phyloP scores from a whole-genome alignment of 2,113 vertebrate genomes.

The Oncorhynchus kisutch region DNA sequence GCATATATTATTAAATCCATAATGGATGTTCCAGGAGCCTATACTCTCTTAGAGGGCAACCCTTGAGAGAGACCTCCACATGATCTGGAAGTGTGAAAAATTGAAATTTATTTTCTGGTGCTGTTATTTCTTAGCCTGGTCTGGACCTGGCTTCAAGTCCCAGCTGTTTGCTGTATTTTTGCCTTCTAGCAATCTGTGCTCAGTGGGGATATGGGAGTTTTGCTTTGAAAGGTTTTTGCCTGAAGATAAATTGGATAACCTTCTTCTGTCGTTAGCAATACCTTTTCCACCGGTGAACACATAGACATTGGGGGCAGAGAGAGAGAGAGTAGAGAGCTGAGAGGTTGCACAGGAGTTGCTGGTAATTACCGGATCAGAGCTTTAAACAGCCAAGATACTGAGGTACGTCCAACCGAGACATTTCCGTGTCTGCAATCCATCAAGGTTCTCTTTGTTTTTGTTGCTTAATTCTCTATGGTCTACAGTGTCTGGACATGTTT shows the following conservation, averaged over 20 bases:
- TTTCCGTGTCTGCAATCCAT: conserved; percentile 42
- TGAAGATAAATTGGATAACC: conserved; percentile 80
- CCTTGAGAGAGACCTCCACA: neutral
- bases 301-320: conserved; percentile 56
- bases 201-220: conserved; percentile 47
- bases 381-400: conserved; percentile 6
- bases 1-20: neutral
- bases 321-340: no score
- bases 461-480: no score
- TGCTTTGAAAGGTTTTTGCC: conserved; percentile 70
- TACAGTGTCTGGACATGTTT: no score
- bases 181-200: conserved; percentile 41
- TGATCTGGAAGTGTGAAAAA: neutral
- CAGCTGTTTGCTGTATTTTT: conserved; percentile 32
- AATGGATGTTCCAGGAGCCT: neutral
- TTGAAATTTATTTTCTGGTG: conserved; percentile 3
- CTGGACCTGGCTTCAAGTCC: conserved; percentile 25
- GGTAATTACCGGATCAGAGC: conserved; percentile 68
- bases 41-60: no score
- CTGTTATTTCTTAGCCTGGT: conserved; percentile 15
- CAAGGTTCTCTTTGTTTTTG: conserved; percentile 19
- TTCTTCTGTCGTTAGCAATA: conserved; percentile 80
- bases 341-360: conserved; percentile 29
- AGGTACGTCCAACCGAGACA: neutral
- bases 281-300: conserved; percentile 71